Evolutionary conservation across 1,140 invertebrate species (phyloP), one percentile per base, ranked within the genome.

Genomic region (Zaprionus tsacasi): DNA sequence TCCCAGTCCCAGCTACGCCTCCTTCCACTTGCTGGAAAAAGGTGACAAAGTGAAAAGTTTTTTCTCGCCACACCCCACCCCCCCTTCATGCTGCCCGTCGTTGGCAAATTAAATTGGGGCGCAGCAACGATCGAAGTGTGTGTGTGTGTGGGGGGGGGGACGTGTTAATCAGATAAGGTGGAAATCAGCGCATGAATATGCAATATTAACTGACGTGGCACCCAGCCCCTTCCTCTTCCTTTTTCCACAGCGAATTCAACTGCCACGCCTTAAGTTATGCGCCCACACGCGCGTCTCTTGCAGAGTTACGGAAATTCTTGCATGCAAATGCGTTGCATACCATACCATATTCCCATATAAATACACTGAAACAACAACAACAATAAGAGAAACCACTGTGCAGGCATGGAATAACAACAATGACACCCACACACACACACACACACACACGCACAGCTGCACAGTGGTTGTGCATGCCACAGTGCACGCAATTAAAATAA

Each of bases 401-500:
- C 27, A 30, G 6, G 27, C 33, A 72, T 69, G 68, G 82, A 86
- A 86, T 78, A 82, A 70, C 67, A 65, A 60, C 68, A 70, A 70
- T 30, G 21, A 54, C 50, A 54, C 50, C 21, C 50, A 15, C 52
- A 68, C 30, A 73, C 21, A 30, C 50, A 45, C 50, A 15, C 33
- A 40, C 11, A 54, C 52, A 25, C 25, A 55, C n/a, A 68, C 17
- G 58, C 40, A 30, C 65, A 48, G 38, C 50, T 45, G 56, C 52
- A 35, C 52, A 77, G 78, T 85, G 75, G 72, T 43, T 69, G 68
- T 43, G n/a, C 69, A 70, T 67, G 72, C 65, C 61, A 76, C 79
- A 76, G 73, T 78, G 83, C 83, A 87, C 68, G 85, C 83, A 87
- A 87, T 87, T 87, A 87, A 87, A 87, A 87, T 87, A 88, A 88